These are phyloP conservation scores for Callochromis pleurospilus DNA, from an alignment of 2,113 vertebrate species.

Conservation along the genomic window DNA sequence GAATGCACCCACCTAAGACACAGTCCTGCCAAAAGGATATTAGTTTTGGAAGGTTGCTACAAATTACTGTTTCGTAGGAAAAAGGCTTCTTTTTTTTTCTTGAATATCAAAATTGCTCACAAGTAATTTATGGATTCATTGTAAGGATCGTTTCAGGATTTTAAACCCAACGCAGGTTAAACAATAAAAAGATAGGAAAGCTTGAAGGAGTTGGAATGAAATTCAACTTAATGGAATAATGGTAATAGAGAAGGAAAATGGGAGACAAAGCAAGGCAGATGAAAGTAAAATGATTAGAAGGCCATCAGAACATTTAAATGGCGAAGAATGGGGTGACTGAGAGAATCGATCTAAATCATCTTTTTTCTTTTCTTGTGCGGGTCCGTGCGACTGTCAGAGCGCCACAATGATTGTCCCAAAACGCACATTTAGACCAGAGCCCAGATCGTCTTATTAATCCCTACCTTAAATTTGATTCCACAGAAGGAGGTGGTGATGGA, in stretches of 20 bases:
- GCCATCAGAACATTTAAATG: background rate
- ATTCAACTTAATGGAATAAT: background rate
- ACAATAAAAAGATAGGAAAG: background rate
- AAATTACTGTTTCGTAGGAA: background rate
- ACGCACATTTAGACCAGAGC: conserved; percentile 13
- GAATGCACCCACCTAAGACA: background rate
- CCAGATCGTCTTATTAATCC: conserved; percentile 30
- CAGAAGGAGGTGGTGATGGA: background rate
- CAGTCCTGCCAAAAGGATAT: background rate
- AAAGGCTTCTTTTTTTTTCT: background rate
- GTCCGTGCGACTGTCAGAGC: background rate
- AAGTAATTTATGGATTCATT: background rate
- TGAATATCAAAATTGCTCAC: background rate
- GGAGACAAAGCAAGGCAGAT: conserved; percentile 14
- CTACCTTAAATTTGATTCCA: conserved; percentile 31
- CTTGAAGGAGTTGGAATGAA: background rate
- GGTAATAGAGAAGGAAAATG: background rate
- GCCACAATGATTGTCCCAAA: background rate
- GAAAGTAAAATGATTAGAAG: conserved; percentile 8
- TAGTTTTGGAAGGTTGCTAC: background rate
- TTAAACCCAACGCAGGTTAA: background rate
- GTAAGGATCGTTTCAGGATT: background rate
- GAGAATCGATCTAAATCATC: background rate
- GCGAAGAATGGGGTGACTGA: background rate
- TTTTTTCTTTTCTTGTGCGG: background rate